Conservation (phyloP, 2,113 vertebrate species). For the Stomatorhinus ivindoensis region DNA sequence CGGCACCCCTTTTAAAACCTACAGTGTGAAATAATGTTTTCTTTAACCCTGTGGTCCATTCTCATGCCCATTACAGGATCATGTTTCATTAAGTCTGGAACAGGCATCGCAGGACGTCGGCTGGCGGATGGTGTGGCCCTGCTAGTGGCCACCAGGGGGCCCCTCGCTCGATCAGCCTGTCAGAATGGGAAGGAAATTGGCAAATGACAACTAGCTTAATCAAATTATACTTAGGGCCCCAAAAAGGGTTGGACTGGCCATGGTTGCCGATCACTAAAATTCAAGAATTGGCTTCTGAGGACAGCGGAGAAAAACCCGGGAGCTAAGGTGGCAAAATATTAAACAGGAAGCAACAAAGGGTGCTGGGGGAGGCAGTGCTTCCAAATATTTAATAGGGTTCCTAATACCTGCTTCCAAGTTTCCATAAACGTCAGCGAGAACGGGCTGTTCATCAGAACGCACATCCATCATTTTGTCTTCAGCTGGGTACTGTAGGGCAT, state of each 20-base stretch:
- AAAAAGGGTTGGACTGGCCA: background rate
- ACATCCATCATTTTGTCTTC: background rate
- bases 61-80: background rate
- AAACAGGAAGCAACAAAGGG: background rate
- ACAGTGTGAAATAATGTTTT: background rate
- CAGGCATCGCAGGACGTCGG: background rate
- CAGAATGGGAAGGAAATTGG: background rate
- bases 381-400: background rate
- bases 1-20: background rate
- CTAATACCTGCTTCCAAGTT: background rate
- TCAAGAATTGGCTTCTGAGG: background rate
- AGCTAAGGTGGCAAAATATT: background rate
- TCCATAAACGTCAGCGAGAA: background rate
- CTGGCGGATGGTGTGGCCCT: background rate
- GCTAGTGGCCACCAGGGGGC: background rate
- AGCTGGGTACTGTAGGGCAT: background rate
- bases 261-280: background rate
- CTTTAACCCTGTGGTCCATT: background rate
- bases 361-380: background rate
- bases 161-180: background rate
- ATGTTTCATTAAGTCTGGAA: background rate
- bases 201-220: background rate
- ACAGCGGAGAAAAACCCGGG: background rate
- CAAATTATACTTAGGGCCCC: background rate
- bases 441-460: background rate